These are phyloP conservation scores for Labeo catla DNA, from an alignment of 2,113 vertebrate genomes.

Conservation along the genomic window DNA sequence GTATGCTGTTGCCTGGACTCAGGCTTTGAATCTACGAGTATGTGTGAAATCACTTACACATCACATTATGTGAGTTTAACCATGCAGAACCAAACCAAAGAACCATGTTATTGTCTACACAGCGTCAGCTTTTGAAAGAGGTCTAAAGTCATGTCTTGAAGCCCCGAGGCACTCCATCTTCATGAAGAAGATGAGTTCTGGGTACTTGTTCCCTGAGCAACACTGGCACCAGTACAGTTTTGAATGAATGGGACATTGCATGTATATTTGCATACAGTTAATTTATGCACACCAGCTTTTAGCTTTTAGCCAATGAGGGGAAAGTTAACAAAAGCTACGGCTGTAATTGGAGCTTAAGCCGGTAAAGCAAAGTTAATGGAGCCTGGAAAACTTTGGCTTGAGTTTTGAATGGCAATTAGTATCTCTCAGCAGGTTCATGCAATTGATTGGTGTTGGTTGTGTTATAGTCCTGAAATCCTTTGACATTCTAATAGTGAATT, in stretches of 20 bases:
- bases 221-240: constrained; percentile 54
- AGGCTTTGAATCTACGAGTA: constrained; percentile 56
- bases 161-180: constrained; percentile 63
- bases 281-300: constrained; percentile 68
- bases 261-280: constrained; percentile 65
- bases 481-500: background rate
- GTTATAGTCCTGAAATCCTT: background rate
- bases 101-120: constrained; percentile 56
- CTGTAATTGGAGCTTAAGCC: constrained; percentile 61
- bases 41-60: constrained; percentile 58
- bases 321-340: constrained; percentile 51
- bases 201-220: constrained; percentile 66
- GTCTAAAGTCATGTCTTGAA: constrained; percentile 65
- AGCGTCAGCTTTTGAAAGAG: constrained; percentile 68
- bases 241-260: constrained; percentile 45
- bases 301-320: constrained; percentile 51
- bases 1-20: constrained; percentile 66
- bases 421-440: constrained; percentile 19
- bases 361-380: constrained; percentile 65
- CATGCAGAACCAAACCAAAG: constrained; percentile 66
- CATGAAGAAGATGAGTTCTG: constrained; percentile 57
- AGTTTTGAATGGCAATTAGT: constrained; percentile 51
- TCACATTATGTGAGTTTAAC: constrained; percentile 62
- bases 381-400: constrained; percentile 59
- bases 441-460: constrained; percentile 10